Base-by-base conservation (phyloP, 1,140 invertebrate species). In the Nasonia giraulti region DNA sequence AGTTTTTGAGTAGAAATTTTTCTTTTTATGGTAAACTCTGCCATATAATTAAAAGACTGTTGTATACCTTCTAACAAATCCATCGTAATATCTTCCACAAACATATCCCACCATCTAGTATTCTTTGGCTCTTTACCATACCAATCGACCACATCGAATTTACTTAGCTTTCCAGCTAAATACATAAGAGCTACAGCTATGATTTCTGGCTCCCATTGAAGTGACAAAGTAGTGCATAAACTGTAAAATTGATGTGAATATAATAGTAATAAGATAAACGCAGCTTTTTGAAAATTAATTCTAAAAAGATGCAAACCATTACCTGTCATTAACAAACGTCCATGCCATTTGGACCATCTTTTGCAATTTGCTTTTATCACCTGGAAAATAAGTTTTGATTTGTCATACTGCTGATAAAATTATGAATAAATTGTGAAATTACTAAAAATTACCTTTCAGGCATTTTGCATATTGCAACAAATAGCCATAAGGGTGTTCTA, bases 271-370 rank as follows among this genome's bases (percentile, higher is more conserved):
- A 33, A 27, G 27, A 44, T 44, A 44, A 7, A 7, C 6, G 40
- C 10, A 44, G 40, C 40, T 31, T 78, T 78, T 6, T 33, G 17
- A 33, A 78, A 20, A 73, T 69, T 75, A 11, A 62, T 50, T 20
- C 33, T 40, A 66, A 14, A 44, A 44, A 68, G 31, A 80, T 62
- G 44, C 20, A 75, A 17, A 75, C 40, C 50, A 80, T 89, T 92
- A 97, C 97, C 97, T 98, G 91, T 99, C 99, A 94, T 99, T 99
- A 0, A 99, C 98, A 93, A 99, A 99, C 31, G 98, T 99, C 99
- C 99, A 99, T 2, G 99, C 98, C 98, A 99, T 99, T 93, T 99
- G 98, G 7, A 99, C 98, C 96, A 99, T 98, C 93, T 98, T 98
- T 89, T 99, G 96, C 80, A 99, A 92, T 92, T 99, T 98, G 33